Evolutionary conservation across 2,797 vertebrate genomes (phyloP).

Genomic region (Gallinago nigripennis): DNA sequence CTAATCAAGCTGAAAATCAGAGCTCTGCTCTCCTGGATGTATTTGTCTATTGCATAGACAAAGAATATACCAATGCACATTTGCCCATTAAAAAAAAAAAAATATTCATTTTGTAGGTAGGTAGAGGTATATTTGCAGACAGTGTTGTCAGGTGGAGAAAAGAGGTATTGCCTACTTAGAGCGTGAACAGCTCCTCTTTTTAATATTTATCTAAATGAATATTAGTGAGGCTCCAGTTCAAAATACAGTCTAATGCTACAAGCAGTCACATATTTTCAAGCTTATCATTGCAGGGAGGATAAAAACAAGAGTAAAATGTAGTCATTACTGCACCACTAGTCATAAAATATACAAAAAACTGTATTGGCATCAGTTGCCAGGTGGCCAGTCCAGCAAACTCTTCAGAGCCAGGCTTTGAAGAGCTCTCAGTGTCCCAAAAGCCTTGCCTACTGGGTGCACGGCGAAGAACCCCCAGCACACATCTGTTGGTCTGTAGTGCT

Average conservation of each 20-base stretch:
- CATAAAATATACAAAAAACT: not conserved
- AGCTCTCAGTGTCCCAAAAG: not conserved
- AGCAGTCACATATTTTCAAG: not conserved
- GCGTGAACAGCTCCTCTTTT: not conserved
- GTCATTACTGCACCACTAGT: not conserved
- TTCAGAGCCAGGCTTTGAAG: not conserved
- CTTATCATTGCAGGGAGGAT: not conserved
- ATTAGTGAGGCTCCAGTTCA: not conserved
- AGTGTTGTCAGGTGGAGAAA: not conserved
- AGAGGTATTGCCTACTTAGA: not conserved
- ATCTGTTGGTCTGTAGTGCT: not conserved
- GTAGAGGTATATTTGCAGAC: not conserved
- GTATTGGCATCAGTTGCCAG: not conserved
- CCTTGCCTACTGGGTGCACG: not conserved
- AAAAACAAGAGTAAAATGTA: not conserved
- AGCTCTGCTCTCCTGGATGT: not conserved
- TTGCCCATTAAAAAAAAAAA: not conserved
- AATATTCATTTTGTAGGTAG: not conserved
- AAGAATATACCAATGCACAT: not conserved
- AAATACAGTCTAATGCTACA: not conserved
- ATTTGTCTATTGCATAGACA: not conserved
- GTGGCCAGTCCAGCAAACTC: not conserved
- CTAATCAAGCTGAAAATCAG: not conserved
- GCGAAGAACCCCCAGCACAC: not conserved
- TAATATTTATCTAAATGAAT: not conserved